Base-by-base conservation (phyloP, 1,140 invertebrate species). In the Xylocopa sonorina region DNA sequence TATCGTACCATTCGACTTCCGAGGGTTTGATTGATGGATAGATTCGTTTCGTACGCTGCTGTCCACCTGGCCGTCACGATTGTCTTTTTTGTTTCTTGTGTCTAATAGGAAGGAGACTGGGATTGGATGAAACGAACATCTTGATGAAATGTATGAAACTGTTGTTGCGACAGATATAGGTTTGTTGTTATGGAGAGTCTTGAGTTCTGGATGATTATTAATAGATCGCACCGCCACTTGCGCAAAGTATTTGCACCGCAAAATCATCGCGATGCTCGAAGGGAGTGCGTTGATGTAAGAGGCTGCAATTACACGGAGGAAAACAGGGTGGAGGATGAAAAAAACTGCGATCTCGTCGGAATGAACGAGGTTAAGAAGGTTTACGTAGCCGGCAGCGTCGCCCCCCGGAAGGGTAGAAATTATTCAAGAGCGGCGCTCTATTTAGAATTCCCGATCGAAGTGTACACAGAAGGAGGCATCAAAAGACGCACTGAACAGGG, bases 1-100 rank as follows among this genome's bases (percentile, higher is more conserved):
- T 83, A 73, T 77, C 69, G 68, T n/a, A n/a, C 32, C 27, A 60
- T 71, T 48, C 50, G 64, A 29, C 51, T 74, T 53, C 27, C 57
- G 34, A 48, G 32, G 21, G 24, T 10, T 60, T 63, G 55, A 77
- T 77, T 27, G 75, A 60, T 38, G 43, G 41, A 9, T 60, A 18
- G 41, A 57, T 46, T 43, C 48, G 50, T 14, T 55, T 55, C 29
- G 2, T 24, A 46, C 55, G 32, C 10, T 16, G 27, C 21, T 21
- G n/a, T 50, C 32, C 48, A 27, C 4, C 48, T 16, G 32, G 4
- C 50, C 21, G 24, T 69, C 38, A 21, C 67, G 4, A 48, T 55
- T n/a, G 48, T 24, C 21, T 7, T 16, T 21, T 12, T 1, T 12
- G n/a, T 14, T n/a, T 10, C 3, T 62, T 62, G n/a, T 41, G 1